Evolutionary conservation across 2,113 vertebrate species (phyloP).

Genomic region (Psilopogon haemacephalus): DNA sequence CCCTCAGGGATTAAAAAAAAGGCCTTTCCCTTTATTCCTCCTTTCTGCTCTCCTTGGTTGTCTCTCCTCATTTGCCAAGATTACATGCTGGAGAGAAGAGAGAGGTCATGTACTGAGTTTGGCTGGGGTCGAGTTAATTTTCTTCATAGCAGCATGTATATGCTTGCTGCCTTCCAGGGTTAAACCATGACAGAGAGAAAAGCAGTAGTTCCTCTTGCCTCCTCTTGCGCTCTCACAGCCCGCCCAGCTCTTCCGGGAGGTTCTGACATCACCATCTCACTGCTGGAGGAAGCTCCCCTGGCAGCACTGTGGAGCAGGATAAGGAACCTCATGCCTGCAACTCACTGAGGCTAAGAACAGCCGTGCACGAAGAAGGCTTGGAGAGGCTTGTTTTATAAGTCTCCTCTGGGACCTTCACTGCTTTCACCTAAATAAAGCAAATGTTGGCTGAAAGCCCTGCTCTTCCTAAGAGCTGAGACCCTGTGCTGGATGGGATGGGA

Average conservation of each 20-base stretch:
- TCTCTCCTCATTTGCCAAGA: not conserved
- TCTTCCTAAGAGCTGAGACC: not conserved
- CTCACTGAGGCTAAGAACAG: not conserved
- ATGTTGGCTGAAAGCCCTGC: not conserved
- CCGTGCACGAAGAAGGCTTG: not conserved
- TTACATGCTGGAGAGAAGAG: not conserved
- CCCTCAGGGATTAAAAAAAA: not conserved
- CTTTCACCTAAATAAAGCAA: not conserved
- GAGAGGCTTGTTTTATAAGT: not conserved
- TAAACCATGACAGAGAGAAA: not conserved
- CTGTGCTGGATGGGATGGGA: not conserved
- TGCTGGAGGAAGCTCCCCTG: not conserved
- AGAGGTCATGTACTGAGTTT: not conserved
- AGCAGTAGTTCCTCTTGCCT: not conserved
- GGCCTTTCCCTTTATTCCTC: not conserved
- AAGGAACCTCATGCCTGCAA: rapidly evolving
- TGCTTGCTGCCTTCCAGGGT: not conserved
- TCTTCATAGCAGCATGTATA: not conserved
- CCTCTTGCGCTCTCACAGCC: not conserved
- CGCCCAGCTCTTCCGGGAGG: not conserved
- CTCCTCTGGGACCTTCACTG: not conserved
- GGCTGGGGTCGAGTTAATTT: not conserved
- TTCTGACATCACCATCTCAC: not conserved
- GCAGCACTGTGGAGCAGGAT: not conserved
- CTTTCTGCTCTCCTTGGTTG: not conserved